Percentiles rank a stretch among this genome's conserved stretches.
phyloP scores from a whole-genome alignment of 2,113 vertebrate species.

The Plestiodon gilberti region DNA sequence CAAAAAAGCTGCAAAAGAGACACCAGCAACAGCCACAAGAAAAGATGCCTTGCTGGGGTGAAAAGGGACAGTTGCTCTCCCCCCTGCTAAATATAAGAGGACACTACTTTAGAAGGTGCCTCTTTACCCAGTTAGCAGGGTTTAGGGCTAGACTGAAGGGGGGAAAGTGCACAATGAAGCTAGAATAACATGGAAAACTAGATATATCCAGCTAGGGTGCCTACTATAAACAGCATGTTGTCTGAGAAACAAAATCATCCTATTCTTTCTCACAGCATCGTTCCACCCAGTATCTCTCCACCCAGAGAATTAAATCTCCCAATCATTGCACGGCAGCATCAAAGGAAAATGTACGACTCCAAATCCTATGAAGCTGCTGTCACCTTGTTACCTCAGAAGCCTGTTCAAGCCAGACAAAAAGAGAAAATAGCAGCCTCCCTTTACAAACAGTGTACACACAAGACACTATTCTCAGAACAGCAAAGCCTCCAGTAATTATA shows the following conservation, averaged over 20 bases:
- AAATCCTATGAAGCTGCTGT: constrained; percentile 8
- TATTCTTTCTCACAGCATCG: constrained; percentile 16
- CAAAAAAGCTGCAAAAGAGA: too few species aligned
- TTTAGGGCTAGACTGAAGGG: not conserved
- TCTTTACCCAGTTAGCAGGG: not conserved
- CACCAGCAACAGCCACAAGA: too few species aligned
- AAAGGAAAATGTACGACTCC: not conserved
- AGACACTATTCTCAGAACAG: accelerated
- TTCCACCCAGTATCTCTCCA: constrained; percentile 11
- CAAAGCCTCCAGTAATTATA: not conserved
- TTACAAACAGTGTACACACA: not conserved
- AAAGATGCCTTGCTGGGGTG: too few species aligned
- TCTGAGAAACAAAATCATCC: constrained; percentile 29
- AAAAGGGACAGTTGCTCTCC: too few species aligned
- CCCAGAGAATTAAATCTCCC: constrained; percentile 15
- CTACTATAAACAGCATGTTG: constrained; percentile 9
- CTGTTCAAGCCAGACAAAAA: not conserved
- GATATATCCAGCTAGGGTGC: not conserved
- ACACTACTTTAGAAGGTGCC: too few species aligned
- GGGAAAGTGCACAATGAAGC: too few species aligned
- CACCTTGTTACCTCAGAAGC: constrained; percentile 11
- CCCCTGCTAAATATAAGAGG: too few species aligned
- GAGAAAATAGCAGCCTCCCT: not conserved
- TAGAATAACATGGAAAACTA: not conserved
- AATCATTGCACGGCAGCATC: not conserved